phyloP scores from a whole-genome alignment of 92 coral and sea anemone species.

The Meandrina meandrites region DNA sequence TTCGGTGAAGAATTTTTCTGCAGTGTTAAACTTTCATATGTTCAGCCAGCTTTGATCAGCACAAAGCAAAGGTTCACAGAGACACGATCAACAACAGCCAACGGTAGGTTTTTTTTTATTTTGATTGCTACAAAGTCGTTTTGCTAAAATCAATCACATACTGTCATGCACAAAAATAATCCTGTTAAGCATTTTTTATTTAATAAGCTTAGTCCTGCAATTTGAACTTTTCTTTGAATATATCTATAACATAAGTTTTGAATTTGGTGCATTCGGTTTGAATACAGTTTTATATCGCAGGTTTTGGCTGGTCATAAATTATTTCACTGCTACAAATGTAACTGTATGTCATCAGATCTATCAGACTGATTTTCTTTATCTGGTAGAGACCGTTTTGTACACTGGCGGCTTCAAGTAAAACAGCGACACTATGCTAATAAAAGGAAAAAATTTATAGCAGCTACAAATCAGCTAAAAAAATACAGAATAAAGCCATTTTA shows the following conservation, averaged over 20 bases:
- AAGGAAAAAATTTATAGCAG: not conserved
- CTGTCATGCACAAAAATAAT: not conserved
- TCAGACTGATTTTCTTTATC: not conserved
- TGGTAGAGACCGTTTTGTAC: no score
- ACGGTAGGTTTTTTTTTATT: not conserved
- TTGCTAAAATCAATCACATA: not conserved
- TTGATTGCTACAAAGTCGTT: not conserved
- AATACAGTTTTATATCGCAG: not conserved
- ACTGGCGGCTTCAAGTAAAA: not conserved
- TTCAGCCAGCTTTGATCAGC: not conserved
- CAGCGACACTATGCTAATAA: not conserved
- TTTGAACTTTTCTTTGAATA: not conserved
- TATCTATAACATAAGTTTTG: not conserved
- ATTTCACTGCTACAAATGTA: not conserved
- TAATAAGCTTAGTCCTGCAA: not conserved
- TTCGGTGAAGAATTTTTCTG: not conserved
- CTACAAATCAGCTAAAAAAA: no score
- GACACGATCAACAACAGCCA: not conserved
- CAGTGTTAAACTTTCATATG: not conserved
- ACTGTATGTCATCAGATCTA: not conserved
- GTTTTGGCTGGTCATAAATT: not conserved
- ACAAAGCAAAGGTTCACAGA: not conserved
- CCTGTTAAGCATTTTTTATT: not conserved
- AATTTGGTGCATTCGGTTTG: not conserved
- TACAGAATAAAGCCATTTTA: no score